Evolutionary conservation across 2,113 vertebrate genomes (phyloP), one percentile per base, ranked within the genome.

Genomic region (Takifugu bimaculatus): DNA sequence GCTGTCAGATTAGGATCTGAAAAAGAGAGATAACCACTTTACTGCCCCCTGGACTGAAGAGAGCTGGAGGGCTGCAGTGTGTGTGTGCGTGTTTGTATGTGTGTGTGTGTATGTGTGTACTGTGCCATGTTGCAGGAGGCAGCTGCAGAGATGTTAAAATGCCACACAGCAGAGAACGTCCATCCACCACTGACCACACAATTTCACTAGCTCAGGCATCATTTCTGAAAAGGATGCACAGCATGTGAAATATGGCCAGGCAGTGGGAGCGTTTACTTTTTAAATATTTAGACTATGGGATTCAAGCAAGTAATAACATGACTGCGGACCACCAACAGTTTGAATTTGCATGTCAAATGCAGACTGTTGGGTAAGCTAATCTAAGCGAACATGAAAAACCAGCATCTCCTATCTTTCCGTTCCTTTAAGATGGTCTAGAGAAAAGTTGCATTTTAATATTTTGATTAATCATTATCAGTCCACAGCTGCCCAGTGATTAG

Each of bases 1-100:
- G 85, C 87, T 86, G 87, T 87, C 86, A 89, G 89, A 90, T 90
- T 89, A 89, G 84, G 79, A 90, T 90, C 89, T 89, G 89, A 87
- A 61, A 86, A 82, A 81, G 76, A 75, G 79, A 89, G 89, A 90
- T 89, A 90, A 89, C 88, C 83, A 86, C 80, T 86, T 87, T 88
- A 87, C 81, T 89, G 88, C 83, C 88, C 86, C 82, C 83, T 86
- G 86, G 87, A 88, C 83, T 80, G 85, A 78, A 74, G 73, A 81
- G 77, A 77, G 75, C 77, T 84, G 75, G 77, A 82, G 80, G 80
- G 80, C 77, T 83, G 73, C 69, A 60, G 73, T 11, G 20, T 81
- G 64, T 69, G 56, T 65, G 65, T 39, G 42, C 63, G 50, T 48
- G 20, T 56, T 50, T 47, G n/a, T 53, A 39, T 35, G 58, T 50